Base-by-base conservation (phyloP, 1,140 invertebrate species). In the Solenopsis invicta region DNA sequence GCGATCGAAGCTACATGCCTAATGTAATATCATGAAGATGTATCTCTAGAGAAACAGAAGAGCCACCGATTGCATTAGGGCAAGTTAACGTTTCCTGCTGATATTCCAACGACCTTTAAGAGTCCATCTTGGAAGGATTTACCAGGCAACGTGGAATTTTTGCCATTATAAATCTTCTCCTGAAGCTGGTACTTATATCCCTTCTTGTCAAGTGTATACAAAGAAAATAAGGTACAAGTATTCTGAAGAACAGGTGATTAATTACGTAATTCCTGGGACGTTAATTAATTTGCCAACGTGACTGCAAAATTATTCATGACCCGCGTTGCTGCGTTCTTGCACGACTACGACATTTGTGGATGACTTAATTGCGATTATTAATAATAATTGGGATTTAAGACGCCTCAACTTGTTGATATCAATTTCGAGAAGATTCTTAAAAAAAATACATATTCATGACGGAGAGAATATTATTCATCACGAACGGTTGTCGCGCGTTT, bases 231-330 rank as follows among this genome's bases (percentile, higher is more conserved):
- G n/a, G 29, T 67, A 21, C 45, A 67, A 80, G 24, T 69, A 24
- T 80, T 80, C 13, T n/a, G 45, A 80, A 52, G 29, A 24, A 59
- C 24, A n/a, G 18, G 12, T 67, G 45, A 80, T 67, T 80, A 69
- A 80, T 80, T 80, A 52, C n/a, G n/a, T 37, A 69, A 80, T 69
- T 50, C 37, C 48, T 48, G 12, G 62, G 45, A 24, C 48, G n/a
- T 67, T 69, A 80, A 80, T 80, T 80, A 80, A 80, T 69, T 80
- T 37, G 34, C 13, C 8, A 48, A 52, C 18, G 8, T 34, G 61
- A 78, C 37, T 69, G 45, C 21, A 37, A 37, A 78, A 37, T 78
- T 78, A 78, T 78, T 78, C 61, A 78, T 34, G 24, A 50, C 48
- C 37, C 18, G 29, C 24, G 29, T 21, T 18, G 6, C 12, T 37